Conservation (phyloP, 2,797 vertebrate genomes). For the Sternarchorhynchus goeldii region DNA sequence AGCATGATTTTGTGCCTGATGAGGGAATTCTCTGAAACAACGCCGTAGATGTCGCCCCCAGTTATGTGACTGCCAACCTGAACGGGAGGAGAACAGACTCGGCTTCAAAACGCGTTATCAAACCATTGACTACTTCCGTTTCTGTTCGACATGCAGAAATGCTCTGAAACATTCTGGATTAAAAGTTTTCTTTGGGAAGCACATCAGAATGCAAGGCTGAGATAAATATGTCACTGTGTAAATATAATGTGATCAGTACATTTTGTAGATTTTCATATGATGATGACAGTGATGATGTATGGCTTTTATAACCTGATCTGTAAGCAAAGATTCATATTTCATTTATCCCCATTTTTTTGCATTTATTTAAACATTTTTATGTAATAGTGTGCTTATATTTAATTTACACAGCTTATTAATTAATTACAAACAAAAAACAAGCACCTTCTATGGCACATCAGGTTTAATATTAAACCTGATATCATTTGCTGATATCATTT, state of each 20-base stretch:
- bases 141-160: background rate
- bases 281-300: too few relatives aligned
- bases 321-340: too few relatives aligned
- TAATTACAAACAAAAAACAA: background rate
- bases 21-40: constrained; percentile 85
- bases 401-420: too few relatives aligned
- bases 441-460: background rate
- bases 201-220: background rate
- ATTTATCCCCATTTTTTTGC: too few relatives aligned
- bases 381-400: too few relatives aligned
- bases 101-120: background rate
- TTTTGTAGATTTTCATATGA: too few relatives aligned
- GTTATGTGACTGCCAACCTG: constrained; percentile 92
- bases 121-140: background rate
- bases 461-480: background rate
- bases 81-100: background rate
- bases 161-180: background rate
- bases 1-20: constrained; percentile 98
- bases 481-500: background rate
- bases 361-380: too few relatives aligned
- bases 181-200: background rate
- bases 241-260: too few relatives aligned
- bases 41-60: constrained; percentile 87
- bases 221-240: background rate
- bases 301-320: too few relatives aligned